Evolutionary conservation across 2,113 vertebrate species (phyloP), one percentile per base, ranked within the genome.

Genomic region (Sula dactylatra): DNA sequence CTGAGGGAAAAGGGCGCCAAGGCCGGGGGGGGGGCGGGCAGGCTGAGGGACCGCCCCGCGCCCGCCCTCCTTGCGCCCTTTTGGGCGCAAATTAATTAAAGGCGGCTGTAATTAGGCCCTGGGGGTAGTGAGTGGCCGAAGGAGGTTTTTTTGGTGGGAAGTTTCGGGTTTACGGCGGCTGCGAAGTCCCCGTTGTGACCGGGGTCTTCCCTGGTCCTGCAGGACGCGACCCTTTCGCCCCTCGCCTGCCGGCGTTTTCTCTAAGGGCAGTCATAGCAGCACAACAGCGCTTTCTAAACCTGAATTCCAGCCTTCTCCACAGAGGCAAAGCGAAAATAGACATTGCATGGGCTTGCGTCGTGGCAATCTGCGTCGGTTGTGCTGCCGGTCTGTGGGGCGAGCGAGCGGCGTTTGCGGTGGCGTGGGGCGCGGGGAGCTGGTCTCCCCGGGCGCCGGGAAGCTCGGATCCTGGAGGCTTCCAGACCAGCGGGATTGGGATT

Each of bases 311-410:
- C 42, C 13, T 31, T 47, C 31, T 56, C 11, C 11, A 0, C 6
- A 18, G 82, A 25, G 34, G 21, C 32, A 27, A 21, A 26, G 36
- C 2, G 3, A 27, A 16, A 26, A 6, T 1, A 11, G 15, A 5
- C 21, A 2, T 21, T 18, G 24, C 10, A 8, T 6, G 21, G 52
- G 34, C 11, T 20, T 29, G 49, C 36, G 56, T 31, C 19, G 0
- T 5, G 14, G 16, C 25, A 4, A 16, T 16, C 36, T 13, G 29
- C 0, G 1, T 2, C 13, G 44, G 29, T n/a, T 47, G 50, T 34
- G 36, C 22, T 13, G 8, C 38, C 42, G 42, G 42, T 44, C 42
- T 44, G 44, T 44, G 44, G 44, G 44, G 16, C 44, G 44, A 44
- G 16, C 44, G 16, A 16, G 44, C 44, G 16, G 44, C 13, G 22